phyloP scores from a whole-genome alignment of 1,140 invertebrate species.

The Calosoma granatense region DNA sequence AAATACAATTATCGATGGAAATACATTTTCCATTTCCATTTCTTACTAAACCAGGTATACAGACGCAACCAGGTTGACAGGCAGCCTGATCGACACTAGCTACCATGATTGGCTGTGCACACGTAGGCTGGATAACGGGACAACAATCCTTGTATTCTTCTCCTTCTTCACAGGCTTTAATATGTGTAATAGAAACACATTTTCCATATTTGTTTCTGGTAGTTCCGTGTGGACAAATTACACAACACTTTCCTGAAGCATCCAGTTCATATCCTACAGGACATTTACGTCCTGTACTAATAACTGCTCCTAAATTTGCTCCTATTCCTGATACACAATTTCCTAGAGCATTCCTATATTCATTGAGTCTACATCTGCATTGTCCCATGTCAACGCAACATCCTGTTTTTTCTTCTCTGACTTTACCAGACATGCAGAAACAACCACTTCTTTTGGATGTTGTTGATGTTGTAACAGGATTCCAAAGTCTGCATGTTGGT shows the following conservation, averaged over 20 bases:
- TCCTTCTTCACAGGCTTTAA: conserved; percentile 14
- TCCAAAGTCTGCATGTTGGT: no score
- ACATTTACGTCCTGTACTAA: no score
- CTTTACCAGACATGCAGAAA: not conserved
- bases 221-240: no score
- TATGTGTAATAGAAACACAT: not conserved
- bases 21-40: conserved; percentile 10
- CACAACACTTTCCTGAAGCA: no score
- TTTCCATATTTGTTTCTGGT: not conserved
- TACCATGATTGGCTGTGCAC: no score
- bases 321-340: not conserved
- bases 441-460: no score
- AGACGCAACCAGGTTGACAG: conserved; percentile 6
- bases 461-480: no score
- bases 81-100: not conserved
- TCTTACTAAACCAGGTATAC: not conserved
- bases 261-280: no score
- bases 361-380: not conserved
- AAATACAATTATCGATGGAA: conserved; percentile 11
- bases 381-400: not conserved
- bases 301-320: not conserved
- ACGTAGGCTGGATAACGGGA: conserved; percentile 12
- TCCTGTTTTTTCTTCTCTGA: not conserved
- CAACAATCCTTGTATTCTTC: conserved; percentile 12
- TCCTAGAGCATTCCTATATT: no score